A percentile compares a stretch with the other conserved stretches of the same genome.
phyloP scores from a whole-genome alignment of 2,797 vertebrate genomes.

The Microctenopoma lineatum region DNA sequence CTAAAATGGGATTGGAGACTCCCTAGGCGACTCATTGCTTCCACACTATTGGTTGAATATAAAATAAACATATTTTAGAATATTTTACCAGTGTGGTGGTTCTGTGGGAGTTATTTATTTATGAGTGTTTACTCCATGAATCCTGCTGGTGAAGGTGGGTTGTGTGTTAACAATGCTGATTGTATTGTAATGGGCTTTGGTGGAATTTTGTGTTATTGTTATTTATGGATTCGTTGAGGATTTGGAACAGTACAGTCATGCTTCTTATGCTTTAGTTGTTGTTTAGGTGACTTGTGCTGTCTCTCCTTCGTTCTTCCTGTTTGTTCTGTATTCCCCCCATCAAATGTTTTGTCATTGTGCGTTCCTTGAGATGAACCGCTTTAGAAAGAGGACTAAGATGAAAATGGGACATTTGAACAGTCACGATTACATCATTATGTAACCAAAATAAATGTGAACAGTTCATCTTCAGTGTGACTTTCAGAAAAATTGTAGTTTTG shows the following conservation, averaged over 20 bases:
- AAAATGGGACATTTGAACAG: background rate
- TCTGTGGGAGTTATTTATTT: background rate
- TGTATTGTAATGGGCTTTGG: background rate
- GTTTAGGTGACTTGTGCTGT: background rate
- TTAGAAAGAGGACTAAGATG: conserved; percentile 2
- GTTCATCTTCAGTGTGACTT: background rate
- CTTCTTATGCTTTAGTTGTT: background rate
- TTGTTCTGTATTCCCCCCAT: background rate
- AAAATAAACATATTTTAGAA: background rate
- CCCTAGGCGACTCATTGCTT: background rate
- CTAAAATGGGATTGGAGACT: background rate
- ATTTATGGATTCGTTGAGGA: background rate
- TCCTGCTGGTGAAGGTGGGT: background rate
- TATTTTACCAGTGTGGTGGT: too few relatives aligned
- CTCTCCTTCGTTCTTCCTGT: background rate
- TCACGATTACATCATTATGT: background rate
- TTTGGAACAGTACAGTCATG: background rate
- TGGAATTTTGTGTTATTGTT: background rate
- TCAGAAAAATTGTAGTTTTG: background rate
- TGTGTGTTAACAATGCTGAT: conserved; percentile 1
- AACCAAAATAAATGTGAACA: background rate
- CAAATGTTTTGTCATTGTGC: background rate
- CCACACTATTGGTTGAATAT: background rate
- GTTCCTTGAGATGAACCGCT: background rate
- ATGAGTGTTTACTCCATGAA: background rate